Evolutionary conservation across 1,140 invertebrate genomes (phyloP).

Genomic region (Drosophila sproati): DNA sequence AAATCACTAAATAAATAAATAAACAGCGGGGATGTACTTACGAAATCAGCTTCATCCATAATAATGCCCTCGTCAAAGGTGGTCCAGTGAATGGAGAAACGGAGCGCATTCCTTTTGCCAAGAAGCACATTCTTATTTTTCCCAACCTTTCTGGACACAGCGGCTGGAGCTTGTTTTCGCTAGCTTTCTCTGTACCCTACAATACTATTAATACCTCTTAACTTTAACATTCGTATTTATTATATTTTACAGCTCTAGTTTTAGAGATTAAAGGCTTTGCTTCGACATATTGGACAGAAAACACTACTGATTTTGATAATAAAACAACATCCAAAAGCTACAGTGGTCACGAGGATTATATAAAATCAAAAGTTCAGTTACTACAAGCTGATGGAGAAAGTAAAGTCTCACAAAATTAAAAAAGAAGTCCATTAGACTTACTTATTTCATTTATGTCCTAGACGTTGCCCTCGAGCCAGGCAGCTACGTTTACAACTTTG

Average conservation of each 20-base stretch:
- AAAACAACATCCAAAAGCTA: conserved; percentile 39
- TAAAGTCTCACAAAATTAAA: conserved; percentile 21
- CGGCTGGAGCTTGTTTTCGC: too few species aligned
- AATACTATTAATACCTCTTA: not conserved
- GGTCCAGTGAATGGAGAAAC: too few species aligned
- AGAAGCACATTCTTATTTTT: too few species aligned
- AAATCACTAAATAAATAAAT: too few species aligned
- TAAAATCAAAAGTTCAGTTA: conserved; percentile 65
- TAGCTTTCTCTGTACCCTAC: too few species aligned
- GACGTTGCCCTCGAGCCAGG: conserved; percentile 80
- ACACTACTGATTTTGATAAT: conserved; percentile 35
- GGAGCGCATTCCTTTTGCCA: too few species aligned
- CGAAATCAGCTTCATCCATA: too few species aligned
- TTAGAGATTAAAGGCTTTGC: conserved; percentile 71
- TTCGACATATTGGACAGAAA: conserved; percentile 62
- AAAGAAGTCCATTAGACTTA: conserved; percentile 6
- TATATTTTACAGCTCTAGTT: conserved; percentile 44
- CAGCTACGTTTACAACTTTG: conserved; percentile 87
- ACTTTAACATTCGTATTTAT: not conserved
- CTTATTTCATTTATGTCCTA: conserved; percentile 20
- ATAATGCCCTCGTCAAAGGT: too few species aligned
- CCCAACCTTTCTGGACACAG: too few species aligned
- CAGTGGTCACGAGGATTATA: conserved; percentile 74
- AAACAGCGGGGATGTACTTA: too few species aligned
- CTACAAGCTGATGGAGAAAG: conserved; percentile 53